Base-by-base conservation (phyloP, 2,113 vertebrate genomes). In the Mellivora capensis region DNA sequence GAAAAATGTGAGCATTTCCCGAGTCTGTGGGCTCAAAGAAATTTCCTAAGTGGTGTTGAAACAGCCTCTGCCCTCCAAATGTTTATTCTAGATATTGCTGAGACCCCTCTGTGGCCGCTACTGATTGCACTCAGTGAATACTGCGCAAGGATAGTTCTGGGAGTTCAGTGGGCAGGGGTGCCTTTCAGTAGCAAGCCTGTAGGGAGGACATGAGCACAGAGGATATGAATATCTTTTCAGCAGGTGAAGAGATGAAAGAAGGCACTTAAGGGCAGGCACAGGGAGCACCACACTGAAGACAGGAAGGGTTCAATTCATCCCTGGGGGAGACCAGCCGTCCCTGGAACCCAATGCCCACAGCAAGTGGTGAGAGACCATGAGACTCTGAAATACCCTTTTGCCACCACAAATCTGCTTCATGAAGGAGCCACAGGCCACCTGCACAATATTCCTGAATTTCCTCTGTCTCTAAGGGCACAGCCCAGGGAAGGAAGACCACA, bases 301-400 rank as follows among this genome's bases (percentile, higher is more conserved):
- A 0, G 84, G 15, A 44, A 34, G 7, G 93, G 62, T n/a, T 71
- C 52, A 1, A 54, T 49, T 91, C 69, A 23, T 97, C 85, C 95
- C 91, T 3, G 1, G 21, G 5, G 71, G 81, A 96, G 90, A 34
- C 11, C 92, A 93, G 86, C 83, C 69, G 37, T 93, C 89, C 47
- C 27, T n/a, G 18, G 91, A 94, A 82, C 94, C 82, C 14, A 82
- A 97, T 97, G 94, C 97, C 87, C 91, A 6, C 93, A 54, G 96
- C 42, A 0, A 97, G 90, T 52, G 49, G 59, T 21, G 52, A 87
- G 61, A 93, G 95, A 96, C 96, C 93, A 3, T 2, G 25, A 87
- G 98, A 93, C 96, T 97, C 96, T 81, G 96, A 97, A 93, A 98
- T 85, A 72, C 69, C 96, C 90, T 67, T 79, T 91, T 94, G 52